Evolutionary conservation across 2,797 vertebrate genomes (phyloP).

Genomic region (Spondyliosoma cantharus): DNA sequence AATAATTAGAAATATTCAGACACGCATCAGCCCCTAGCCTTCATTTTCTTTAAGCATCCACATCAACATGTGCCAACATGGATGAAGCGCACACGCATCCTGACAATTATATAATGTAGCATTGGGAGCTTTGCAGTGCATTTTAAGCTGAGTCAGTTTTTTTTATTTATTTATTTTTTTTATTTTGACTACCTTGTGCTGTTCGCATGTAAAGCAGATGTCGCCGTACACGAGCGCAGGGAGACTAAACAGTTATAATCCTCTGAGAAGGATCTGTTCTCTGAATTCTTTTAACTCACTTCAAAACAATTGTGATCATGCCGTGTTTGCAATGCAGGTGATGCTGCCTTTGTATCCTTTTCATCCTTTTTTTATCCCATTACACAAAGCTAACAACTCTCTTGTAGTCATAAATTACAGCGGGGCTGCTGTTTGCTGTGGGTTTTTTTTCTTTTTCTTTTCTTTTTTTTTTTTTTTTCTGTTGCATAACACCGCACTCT

Average conservation of each 20-base stretch:
- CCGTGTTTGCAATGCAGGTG: constrained; percentile 3
- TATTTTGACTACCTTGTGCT: constrained; percentile 23
- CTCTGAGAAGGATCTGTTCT: constrained; percentile 30
- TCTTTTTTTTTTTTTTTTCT: background rate
- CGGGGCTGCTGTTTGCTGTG: background rate
- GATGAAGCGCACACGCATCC: constrained; percentile 5
- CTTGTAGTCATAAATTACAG: constrained; percentile 12
- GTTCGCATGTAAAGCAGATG: constrained; percentile 1
- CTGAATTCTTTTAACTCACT: constrained; percentile 24
- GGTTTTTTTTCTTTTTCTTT: too few species aligned
- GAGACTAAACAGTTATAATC: constrained; percentile 52
- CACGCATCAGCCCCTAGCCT: constrained; percentile 36
- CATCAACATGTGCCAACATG: constrained; percentile 31
- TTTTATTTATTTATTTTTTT: constrained; percentile 21
- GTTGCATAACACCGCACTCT: background rate
- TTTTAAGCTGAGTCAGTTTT: constrained; percentile 40
- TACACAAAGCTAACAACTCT: constrained; percentile 11
- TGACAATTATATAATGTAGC: constrained; percentile 26
- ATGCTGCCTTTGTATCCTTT: constrained; percentile 5
- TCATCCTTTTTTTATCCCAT: background rate
- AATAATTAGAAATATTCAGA: constrained; percentile 72
- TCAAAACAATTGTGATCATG: constrained; percentile 36
- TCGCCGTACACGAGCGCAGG: constrained; percentile 29
- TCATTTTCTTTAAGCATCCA: constrained; percentile 46
- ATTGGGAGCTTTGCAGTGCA: constrained; percentile 36